A percentile compares a stretch with the other conserved stretches of the same genome.
phyloP scores from a whole-genome alignment of 2,797 vertebrate genomes.

The Hyperoplus immaculatus region DNA sequence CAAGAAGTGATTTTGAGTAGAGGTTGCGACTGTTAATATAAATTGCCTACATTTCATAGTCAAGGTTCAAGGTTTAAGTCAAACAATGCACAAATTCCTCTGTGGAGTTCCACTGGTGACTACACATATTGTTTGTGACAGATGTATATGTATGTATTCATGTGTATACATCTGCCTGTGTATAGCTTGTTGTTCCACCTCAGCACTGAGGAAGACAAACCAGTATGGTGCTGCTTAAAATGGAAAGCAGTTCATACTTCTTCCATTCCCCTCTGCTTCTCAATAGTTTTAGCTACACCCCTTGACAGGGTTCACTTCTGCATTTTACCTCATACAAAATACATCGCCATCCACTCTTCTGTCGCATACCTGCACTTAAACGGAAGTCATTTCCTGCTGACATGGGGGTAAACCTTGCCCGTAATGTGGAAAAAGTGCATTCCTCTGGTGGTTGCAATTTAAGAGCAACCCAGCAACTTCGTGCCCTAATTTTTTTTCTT shows the following conservation, averaged over 20 bases:
- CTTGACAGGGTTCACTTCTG: slow-evolving; percentile 44
- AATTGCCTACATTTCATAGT: too few species aligned
- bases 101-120: too few species aligned
- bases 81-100: too few species aligned
- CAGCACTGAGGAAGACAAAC: slow-evolving; percentile 17
- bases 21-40: too few species aligned
- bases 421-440: slow-evolving; percentile 50
- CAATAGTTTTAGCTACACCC: slow-evolving; percentile 42
- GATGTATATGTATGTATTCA: not conserved
- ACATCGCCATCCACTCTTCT: slow-evolving; percentile 58
- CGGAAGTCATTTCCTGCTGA: slow-evolving; percentile 78
- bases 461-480: slow-evolving; percentile 61
- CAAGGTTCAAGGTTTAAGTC: too few species aligned
- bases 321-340: slow-evolving; percentile 75
- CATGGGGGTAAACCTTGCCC: slow-evolving; percentile 45
- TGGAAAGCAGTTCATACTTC: slow-evolving; percentile 24
- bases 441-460: slow-evolving; percentile 62
- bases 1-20: too few species aligned
- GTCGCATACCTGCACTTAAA: slow-evolving; percentile 62
- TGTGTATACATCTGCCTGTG: not conserved
- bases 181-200: slow-evolving; percentile 5
- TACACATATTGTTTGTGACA: too few species aligned
- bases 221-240: slow-evolving; percentile 3
- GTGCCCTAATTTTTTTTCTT: slow-evolving; percentile 53
- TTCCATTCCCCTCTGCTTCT: slow-evolving; percentile 13